Conservation (phyloP, 2,113 vertebrate species). For the Epinephelus cyanopodus region DNA sequence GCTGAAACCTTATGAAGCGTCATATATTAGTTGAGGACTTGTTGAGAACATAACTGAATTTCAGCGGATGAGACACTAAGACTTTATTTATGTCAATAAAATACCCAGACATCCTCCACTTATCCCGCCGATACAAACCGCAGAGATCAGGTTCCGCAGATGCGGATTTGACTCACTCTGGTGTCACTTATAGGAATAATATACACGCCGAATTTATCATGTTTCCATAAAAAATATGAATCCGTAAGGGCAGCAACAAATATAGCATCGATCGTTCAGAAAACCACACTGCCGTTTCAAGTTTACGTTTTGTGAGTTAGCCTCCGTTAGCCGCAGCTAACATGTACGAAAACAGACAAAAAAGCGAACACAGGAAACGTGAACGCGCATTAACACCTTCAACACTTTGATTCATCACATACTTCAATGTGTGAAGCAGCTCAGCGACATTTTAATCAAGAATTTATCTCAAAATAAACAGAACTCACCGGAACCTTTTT, state of each 20-base stretch:
- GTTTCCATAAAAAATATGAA: accelerated
- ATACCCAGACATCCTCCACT: not conserved
- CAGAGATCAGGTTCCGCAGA: not conserved
- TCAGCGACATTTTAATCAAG: accelerated
- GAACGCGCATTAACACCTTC: accelerated
- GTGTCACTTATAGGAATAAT: not conserved
- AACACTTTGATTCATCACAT: accelerated
- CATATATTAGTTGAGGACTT: too few species aligned
- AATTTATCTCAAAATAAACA: accelerated
- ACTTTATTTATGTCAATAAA: not conserved
- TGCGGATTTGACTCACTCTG: not conserved
- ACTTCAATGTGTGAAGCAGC: accelerated
- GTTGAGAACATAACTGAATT: not conserved
- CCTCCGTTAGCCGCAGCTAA: not conserved
- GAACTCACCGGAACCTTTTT: constrained; percentile 75
- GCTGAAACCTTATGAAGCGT: too few species aligned
- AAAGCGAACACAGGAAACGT: accelerated
- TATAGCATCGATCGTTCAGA: not conserved
- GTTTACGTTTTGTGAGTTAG: not conserved
- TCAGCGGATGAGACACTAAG: not conserved
- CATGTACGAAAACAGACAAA: too few species aligned
- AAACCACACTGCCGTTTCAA: not conserved
- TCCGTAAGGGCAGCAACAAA: not conserved
- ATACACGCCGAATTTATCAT: not conserved
- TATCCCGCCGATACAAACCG: not conserved